Conservation (phyloP, 2,797 vertebrate species). For the Karalla daura region DNA sequence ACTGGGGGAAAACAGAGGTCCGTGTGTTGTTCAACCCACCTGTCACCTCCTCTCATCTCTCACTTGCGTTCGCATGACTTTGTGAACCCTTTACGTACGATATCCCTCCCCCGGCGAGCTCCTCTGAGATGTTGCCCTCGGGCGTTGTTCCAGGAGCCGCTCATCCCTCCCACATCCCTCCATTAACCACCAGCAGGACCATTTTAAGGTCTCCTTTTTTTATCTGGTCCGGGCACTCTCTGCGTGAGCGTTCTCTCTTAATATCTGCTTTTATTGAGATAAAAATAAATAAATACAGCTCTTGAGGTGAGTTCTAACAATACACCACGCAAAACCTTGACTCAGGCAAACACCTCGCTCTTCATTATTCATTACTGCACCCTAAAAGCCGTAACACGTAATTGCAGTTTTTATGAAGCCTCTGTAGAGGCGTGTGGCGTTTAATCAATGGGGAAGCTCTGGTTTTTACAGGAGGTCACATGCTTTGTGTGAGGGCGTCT, state of each 20-base stretch:
- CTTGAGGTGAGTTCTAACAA: conserved; percentile 32
- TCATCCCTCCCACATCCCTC: conserved; percentile 30
- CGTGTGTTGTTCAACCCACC: background rate
- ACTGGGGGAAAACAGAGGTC: conserved; percentile 23
- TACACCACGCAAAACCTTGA: conserved; percentile 38
- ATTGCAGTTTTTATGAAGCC: conserved; percentile 73
- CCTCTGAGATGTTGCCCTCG: conserved; percentile 29
- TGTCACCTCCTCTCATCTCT: conserved; percentile 27
- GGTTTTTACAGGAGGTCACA: conserved; percentile 40
- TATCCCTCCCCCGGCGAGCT: conserved; percentile 22
- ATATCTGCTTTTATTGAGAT: conserved; percentile 2
- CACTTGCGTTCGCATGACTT: conserved; percentile 24
- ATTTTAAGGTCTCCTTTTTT: conserved; percentile 20
- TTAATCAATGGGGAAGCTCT: conserved; percentile 60
- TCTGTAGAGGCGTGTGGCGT: conserved; percentile 27
- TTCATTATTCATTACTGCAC: conserved; percentile 47
- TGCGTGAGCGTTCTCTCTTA: conserved; percentile 16
- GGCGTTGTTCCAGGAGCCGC: conserved; percentile 39
- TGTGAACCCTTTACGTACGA: conserved; percentile 23
- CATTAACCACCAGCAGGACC: conserved; percentile 34
- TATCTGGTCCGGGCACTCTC: background rate
- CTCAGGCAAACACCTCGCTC: conserved; percentile 16
- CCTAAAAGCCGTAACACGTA: conserved; percentile 58
- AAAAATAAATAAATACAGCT: conserved; percentile 14
- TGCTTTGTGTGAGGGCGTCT: conserved; percentile 39